These are phyloP conservation scores for Anolis sagrei DNA, from an alignment of 2,113 vertebrate species.

Conservation along the genomic window DNA sequence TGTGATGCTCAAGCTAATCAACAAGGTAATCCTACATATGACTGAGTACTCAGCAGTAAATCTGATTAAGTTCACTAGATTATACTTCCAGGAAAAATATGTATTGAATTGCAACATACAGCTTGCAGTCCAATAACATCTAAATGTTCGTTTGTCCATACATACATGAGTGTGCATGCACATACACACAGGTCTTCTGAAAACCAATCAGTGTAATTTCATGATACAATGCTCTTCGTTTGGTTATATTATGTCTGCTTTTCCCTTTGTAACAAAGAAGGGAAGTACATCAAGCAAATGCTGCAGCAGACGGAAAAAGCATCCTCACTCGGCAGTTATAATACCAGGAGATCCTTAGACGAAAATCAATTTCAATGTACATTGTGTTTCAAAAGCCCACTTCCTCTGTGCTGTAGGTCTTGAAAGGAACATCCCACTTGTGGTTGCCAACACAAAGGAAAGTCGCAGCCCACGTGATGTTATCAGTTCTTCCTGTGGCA, in stretches of 20 bases:
- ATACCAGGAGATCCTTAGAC: conserved; percentile 68
- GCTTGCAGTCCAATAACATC: background rate
- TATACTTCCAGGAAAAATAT: too few relatives aligned
- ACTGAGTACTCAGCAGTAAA: too few relatives aligned
- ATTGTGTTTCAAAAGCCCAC: conserved; percentile 81
- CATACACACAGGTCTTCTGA: background rate
- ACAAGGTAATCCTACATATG: background rate
- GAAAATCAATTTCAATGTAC: conserved; percentile 80
- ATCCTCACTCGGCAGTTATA: conserved; percentile 62
- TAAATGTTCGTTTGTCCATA: background rate
- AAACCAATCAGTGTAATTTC: background rate
- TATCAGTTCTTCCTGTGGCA: conserved; percentile 81
- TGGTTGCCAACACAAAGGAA: conserved; percentile 81
- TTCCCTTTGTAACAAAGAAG: conserved; percentile 80
- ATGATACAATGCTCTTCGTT: conserved; percentile 72
- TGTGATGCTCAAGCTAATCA: background rate
- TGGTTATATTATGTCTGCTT: conserved; percentile 67
- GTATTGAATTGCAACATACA: background rate
- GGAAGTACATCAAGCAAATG: conserved; percentile 80
- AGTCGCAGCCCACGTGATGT: conserved; percentile 76
- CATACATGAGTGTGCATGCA: background rate
- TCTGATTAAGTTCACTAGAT: too few relatives aligned
- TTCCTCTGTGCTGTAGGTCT: conserved; percentile 79
- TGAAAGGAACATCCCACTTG: conserved; percentile 83
- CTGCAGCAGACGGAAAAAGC: conserved; percentile 72